Base-by-base conservation (phyloP, 2,113 vertebrate genomes). In the Ammodytes marinus region DNA sequence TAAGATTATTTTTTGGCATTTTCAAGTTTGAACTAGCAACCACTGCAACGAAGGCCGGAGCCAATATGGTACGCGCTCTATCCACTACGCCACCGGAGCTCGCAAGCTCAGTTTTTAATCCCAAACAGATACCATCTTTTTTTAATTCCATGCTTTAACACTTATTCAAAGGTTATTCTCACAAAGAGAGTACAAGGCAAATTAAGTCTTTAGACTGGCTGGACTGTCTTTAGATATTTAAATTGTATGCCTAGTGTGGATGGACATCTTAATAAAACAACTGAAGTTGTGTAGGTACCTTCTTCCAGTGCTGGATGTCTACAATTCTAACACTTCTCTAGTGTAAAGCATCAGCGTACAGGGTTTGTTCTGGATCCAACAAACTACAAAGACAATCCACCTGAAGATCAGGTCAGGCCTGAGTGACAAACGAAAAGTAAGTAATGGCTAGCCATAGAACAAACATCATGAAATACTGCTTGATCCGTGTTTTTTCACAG, bases 241-340 rank as follows among this genome's bases (percentile, higher is more conserved):
- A n/a, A n/a, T n/a, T n/a, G n/a, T n/a, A n/a, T n/a, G n/a, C n/a
- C n/a, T n/a, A n/a, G n/a, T n/a, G n/a, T n/a, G n/a, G n/a, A n/a
- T n/a, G n/a, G n/a, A n/a, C n/a, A n/a, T n/a, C n/a, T n/a, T n/a
- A n/a, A n/a, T n/a, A n/a, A n/a, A n/a, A n/a, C n/a, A n/a, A n/a
- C n/a, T n/a, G n/a, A n/a, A n/a, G n/a, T n/a, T n/a, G n/a, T n/a
- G n/a, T n/a, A n/a, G n/a, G n/a, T n/a, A n/a, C n/a, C 50, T 45
- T 74, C 39, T 74, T 19, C 4, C 6, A 40, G 15, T 19, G 39
- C 46, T 15, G 17, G 39, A 74, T 11, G 11, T 73, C 14, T 53
- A 35, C 15, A 63, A 63, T 52, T 57, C 53, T 11, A 61, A 4
- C 67, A 52, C 47, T 17, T 47, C 43, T 59, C n/a, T 77, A 40